These are phyloP conservation scores for Nannobrachium achirus DNA, from an alignment of 2,113 vertebrate species.

Conservation along the genomic window DNA sequence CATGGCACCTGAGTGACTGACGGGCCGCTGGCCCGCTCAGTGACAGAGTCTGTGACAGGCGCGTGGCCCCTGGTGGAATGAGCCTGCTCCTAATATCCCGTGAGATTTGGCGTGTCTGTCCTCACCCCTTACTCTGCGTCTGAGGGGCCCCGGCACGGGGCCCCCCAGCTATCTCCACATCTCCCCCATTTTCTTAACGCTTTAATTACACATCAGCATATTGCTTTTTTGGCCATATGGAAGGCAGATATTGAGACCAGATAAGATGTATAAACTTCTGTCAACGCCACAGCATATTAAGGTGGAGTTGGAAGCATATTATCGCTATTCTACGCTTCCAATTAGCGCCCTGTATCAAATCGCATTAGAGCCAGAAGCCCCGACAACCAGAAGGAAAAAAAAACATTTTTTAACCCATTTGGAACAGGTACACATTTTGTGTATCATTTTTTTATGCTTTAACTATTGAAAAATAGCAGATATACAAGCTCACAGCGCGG, in stretches of 20 bases:
- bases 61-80: constrained; percentile 61
- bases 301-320: constrained; percentile 72
- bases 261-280: constrained; percentile 84
- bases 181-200: constrained; percentile 78
- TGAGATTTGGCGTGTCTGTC: constrained; percentile 78
- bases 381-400: constrained; percentile 47
- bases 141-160: constrained; percentile 60
- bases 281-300: constrained; percentile 83
- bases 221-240: constrained; percentile 77
- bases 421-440: no score
- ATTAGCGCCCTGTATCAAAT: constrained; percentile 79
- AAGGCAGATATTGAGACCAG: constrained; percentile 81
- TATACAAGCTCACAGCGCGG: no score
- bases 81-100: constrained; percentile 66
- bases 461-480: no score
- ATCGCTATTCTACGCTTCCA: constrained; percentile 73
- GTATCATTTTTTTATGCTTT: no score
- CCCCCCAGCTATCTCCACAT: constrained; percentile 79
- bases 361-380: constrained; percentile 66
- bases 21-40: constrained; percentile 42
- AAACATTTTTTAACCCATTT: constrained; percentile 56
- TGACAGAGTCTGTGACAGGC: constrained; percentile 50
- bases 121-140: constrained; percentile 81
- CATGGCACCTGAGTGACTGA: constrained; percentile 40
- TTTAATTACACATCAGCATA: constrained; percentile 82